These are phyloP conservation scores for Psammodynastes pulverulentus DNA, from an alignment of 2,113 vertebrate species.

Conservation along the genomic window DNA sequence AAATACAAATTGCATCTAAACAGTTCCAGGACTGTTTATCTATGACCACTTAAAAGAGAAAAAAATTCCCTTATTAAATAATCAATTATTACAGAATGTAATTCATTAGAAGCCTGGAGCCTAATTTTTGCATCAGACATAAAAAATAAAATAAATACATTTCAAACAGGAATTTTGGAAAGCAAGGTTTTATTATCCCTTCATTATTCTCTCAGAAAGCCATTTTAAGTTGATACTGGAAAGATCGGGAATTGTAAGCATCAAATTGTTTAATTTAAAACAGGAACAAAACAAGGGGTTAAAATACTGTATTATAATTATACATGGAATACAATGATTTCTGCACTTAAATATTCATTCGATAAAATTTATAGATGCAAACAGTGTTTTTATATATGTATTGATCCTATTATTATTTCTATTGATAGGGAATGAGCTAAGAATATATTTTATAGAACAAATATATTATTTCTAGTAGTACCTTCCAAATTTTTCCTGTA, in stretches of 20 bases:
- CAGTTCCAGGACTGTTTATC: neutral
- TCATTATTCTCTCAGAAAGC: neutral
- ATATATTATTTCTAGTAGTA: neutral
- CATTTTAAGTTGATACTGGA: neutral
- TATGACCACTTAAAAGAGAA: neutral
- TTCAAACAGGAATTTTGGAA: neutral
- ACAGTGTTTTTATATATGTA: slow-evolving; percentile 40
- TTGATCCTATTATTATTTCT: slow-evolving; percentile 50
- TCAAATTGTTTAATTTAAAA: neutral
- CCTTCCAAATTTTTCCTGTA: neutral
- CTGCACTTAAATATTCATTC: neutral
- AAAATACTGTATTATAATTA: neutral
- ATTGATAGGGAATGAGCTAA: slow-evolving; percentile 31
- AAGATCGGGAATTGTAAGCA: neutral
- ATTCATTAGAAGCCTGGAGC: neutral
- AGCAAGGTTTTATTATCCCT: neutral
- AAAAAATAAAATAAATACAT: neutral
- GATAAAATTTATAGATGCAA: neutral
- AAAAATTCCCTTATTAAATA: neutral
- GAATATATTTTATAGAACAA: neutral
- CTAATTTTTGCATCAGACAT: neutral
- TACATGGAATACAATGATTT: slow-evolving; percentile 21
- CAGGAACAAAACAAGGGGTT: neutral
- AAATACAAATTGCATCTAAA: neutral
- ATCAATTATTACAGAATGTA: neutral